phyloP scores from a whole-genome alignment of 2,113 vertebrate species.

The Guaruba guarouba region DNA sequence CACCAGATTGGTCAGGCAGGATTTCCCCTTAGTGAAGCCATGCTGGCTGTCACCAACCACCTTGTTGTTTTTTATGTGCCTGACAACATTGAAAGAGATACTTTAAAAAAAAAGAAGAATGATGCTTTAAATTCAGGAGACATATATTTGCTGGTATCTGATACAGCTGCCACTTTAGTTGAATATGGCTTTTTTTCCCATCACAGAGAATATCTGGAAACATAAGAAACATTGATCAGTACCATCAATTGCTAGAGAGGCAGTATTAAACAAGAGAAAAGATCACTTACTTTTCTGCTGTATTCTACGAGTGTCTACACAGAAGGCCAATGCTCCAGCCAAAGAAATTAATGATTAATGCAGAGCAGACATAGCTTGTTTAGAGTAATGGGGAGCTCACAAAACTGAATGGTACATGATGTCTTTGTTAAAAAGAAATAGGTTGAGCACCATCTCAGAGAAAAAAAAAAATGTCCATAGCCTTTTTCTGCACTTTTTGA shows the following conservation, averaged over 20 bases:
- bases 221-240: background rate
- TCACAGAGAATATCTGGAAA: slow-evolving; percentile 9
- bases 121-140: background rate
- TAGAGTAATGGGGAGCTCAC: background rate
- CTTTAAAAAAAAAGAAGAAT: background rate
- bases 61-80: too few species aligned
- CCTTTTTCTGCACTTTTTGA: background rate
- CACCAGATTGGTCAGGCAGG: too few species aligned
- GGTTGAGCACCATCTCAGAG: background rate
- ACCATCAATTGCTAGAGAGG: background rate
- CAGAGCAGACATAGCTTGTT: background rate
- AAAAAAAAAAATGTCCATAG: background rate
- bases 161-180: background rate
- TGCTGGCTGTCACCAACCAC: too few species aligned
- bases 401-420: background rate
- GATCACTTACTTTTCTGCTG: background rate
- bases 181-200: background rate
- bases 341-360: slow-evolving; percentile 38
- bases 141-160: background rate
- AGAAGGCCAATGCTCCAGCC: background rate
- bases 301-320: background rate
- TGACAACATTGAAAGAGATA: background rate
- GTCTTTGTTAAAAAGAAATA: background rate
- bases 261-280: background rate
- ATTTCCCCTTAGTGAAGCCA: too few species aligned